Evolutionary conservation across 2,797 vertebrate genomes (phyloP).

Genomic region (Diglossa cyanea): DNA sequence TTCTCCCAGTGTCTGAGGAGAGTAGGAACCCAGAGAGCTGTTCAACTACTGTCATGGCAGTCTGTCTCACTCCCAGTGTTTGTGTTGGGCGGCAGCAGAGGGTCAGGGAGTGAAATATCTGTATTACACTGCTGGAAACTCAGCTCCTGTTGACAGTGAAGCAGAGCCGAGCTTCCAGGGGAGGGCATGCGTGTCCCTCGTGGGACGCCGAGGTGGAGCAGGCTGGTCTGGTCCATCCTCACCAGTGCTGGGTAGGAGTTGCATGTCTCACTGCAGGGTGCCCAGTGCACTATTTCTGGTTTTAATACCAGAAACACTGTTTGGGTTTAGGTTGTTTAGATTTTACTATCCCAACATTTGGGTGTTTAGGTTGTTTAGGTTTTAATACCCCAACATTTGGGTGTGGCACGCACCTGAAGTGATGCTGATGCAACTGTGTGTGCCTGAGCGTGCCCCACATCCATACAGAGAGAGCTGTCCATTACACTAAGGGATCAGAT

Average conservation of each 20-base stretch:
- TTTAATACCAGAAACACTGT: too few relatives aligned
- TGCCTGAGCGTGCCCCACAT: not conserved
- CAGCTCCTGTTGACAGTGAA: not conserved
- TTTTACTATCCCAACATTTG: not conserved
- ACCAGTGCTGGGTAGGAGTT: not conserved
- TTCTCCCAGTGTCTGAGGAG: not conserved
- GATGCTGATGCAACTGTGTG: not conserved
- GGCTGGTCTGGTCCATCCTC: not conserved
- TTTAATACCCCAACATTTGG: not conserved
- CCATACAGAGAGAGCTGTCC: not conserved
- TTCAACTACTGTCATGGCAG: slow-evolving; percentile 2
- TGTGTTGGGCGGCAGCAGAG: not conserved
- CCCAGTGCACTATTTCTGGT: accelerated
- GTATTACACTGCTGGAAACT: not conserved
- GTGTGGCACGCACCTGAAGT: not conserved
- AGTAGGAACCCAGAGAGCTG: not conserved
- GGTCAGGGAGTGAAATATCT: not conserved
- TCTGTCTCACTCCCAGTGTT: not conserved
- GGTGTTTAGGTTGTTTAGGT: not conserved
- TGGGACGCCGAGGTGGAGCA: not conserved
- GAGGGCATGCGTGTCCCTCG: accelerated
- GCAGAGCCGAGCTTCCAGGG: not conserved
- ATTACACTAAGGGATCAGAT: not conserved
- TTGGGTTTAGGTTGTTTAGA: not conserved
- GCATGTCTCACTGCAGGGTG: accelerated